Base-by-base conservation (phyloP, 2,888 invertebrate species). In the Andrena bucephala region DNA sequence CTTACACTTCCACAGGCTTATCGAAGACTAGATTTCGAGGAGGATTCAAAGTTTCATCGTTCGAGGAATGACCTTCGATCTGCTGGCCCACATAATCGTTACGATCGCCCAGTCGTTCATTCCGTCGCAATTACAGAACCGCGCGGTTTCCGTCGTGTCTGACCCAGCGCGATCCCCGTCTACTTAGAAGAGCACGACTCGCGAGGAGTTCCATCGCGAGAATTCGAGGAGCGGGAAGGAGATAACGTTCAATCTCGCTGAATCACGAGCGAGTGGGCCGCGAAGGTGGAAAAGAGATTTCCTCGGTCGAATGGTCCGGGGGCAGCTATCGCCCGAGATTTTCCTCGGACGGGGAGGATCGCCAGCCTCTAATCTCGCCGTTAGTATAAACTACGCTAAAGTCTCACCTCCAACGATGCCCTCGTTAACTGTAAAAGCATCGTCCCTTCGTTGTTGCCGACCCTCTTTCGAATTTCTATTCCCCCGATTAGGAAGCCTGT, bases 391-490 rank as follows among this genome's bases (percentile, higher is more conserved):
- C 80, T 72, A 69, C 74, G 62, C 65, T 72, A 60, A 79, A 68
- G 70, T 72, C 81, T 70, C 78, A 52, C 81, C 85, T 63, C 72
- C 67, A 60, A 77, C 80, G 78, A 85, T 74, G 78, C 78, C 63
- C 84, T 85, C 85, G 78, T 85, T 85, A 85, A 77, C 74, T 71
- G 72, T 66, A 70, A 62, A 70, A 79, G 70, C 81, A 71, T 78
- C 78, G 62, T 33, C 57, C 57, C 42, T 42, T 36, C 48, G 50
- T 71, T 63, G 70, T 62, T 74, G 36, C 59, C 62, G 57, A 62
- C 67, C 72, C 75, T 80, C 84, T 73, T 76, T 84, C 84, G 78
- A 84, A 75, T 83, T 80, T 74, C 80, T 83, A 71, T 80, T 74
- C 60, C 66, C 70, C 20, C 77, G 84, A 84, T 85, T 85, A 81